A percentile compares a stretch with the other conserved stretches of the same genome.
Conservation (phyloP, 2,888 invertebrate genomes). For the Leptopterna dolabrata region DNA sequence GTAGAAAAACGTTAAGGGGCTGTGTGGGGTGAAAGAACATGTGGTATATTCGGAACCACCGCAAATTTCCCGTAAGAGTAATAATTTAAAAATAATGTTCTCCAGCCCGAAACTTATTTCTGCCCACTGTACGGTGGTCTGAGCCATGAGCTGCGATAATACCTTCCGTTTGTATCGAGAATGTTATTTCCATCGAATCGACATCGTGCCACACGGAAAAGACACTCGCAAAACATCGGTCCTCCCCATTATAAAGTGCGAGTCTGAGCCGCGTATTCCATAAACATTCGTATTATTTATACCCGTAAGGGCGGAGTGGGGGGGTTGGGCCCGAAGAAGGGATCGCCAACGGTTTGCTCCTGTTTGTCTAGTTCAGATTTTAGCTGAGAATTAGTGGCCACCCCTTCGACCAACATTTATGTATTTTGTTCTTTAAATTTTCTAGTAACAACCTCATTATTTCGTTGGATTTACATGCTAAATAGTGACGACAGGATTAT, state of each 20-base stretch:
- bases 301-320: constrained; percentile 30
- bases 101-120: no score
- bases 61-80: no score
- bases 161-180: no score
- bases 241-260: constrained; percentile 39
- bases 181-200: no score
- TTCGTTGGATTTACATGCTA: not conserved
- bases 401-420: constrained; percentile 11
- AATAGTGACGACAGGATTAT: not conserved
- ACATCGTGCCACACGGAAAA: not conserved
- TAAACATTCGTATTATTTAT: constrained; percentile 56
- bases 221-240: not conserved
- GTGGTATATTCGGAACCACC: no score
- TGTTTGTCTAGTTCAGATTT: constrained; percentile 55
- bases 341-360: constrained; percentile 33
- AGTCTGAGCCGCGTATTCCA: constrained; percentile 48
- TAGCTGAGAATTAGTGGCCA: constrained; percentile 34
- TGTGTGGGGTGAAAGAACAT: no score
- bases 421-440: constrained; percentile 1
- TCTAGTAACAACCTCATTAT: not conserved
- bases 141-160: no score
- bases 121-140: no score
- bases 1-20: no score
- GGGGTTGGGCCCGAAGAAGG: constrained; percentile 36
- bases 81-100: no score